Conservation (phyloP, 2,888 invertebrate genomes). For the Odontomyia ornata region DNA sequence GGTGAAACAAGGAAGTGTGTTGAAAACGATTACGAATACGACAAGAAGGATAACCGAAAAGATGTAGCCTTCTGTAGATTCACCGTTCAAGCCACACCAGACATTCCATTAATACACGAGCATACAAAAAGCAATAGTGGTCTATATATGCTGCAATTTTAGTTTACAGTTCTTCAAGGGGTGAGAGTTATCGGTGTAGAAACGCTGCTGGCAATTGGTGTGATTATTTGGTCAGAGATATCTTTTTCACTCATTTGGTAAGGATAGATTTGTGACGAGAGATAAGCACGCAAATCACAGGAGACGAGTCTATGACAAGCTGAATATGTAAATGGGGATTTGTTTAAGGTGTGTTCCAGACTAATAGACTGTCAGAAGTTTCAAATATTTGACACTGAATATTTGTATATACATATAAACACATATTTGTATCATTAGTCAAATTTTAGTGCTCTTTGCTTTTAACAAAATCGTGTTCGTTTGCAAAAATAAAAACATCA, state of each 20-base stretch:
- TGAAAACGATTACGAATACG: slow-evolving; percentile 29
- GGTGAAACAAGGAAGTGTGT: slow-evolving; percentile 20
- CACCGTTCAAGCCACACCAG: neutral
- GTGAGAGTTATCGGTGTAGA: neutral
- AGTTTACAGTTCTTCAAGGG: neutral
- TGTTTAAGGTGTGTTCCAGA: slow-evolving; percentile 33
- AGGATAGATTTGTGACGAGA: slow-evolving; percentile 47
- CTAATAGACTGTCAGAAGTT: neutral
- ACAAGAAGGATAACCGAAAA: slow-evolving; percentile 44
- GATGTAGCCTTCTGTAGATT: neutral
- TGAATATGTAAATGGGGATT: slow-evolving; percentile 16
- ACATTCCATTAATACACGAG: neutral
- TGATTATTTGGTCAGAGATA: slow-evolving; percentile 20
- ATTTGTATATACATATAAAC: no score
- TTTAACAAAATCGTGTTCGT: no score
- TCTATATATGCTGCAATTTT: neutral
- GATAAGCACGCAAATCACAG: slow-evolving; percentile 51
- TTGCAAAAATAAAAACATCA: no score
- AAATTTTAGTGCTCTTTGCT: no score
- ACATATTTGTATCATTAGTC: no score
- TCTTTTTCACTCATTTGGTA: slow-evolving; percentile 14
- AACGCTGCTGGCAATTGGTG: neutral
- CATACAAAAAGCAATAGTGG: slow-evolving; percentile 2
- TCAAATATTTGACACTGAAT: neutral
- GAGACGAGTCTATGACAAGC: slow-evolving; percentile 47